Percentiles rank a stretch among this genome's conserved stretches.
Conservation (phyloP, 2,113 vertebrate species). For the Odontophorus gujanensis region DNA sequence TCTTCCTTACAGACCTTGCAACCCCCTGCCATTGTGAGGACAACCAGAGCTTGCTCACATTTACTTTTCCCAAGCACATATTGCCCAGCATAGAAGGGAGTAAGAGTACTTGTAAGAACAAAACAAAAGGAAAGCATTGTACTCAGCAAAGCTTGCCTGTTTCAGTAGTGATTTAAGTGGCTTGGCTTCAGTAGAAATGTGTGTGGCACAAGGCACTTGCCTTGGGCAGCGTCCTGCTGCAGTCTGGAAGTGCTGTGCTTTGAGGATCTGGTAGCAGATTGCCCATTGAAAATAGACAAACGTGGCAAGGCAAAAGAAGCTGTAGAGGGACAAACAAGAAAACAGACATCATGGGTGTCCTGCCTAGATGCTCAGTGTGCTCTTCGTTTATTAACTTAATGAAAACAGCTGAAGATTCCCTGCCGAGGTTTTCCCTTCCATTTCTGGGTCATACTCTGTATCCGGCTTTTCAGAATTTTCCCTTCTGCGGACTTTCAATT, state of each 20-base stretch:
- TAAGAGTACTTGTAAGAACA: background rate
- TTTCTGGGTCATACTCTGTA: conserved; percentile 56
- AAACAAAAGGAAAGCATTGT: background rate
- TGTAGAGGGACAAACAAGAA: background rate
- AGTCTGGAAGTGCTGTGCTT: background rate
- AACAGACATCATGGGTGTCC: conserved; percentile 22
- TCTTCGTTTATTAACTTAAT: background rate
- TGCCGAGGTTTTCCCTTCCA: conserved; percentile 38
- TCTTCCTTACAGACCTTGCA: background rate
- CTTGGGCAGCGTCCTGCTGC: background rate
- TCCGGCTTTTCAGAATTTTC: conserved; percentile 6
- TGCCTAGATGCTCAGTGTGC: background rate
- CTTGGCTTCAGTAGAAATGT: background rate
- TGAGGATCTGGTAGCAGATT: conserved; percentile 27
- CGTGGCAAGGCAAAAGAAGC: background rate
- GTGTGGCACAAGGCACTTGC: background rate
- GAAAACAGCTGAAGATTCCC: conserved; percentile 45
- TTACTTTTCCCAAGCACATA: background rate
- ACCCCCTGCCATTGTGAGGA: background rate
- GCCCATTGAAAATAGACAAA: background rate
- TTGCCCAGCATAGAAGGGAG: background rate
- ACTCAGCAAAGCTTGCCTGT: background rate
- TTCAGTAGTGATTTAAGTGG: background rate
- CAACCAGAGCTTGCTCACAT: background rate
- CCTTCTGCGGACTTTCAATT: background rate